Base-by-base conservation (phyloP, 2,888 invertebrate genomes). In the Plebejus melissa region DNA sequence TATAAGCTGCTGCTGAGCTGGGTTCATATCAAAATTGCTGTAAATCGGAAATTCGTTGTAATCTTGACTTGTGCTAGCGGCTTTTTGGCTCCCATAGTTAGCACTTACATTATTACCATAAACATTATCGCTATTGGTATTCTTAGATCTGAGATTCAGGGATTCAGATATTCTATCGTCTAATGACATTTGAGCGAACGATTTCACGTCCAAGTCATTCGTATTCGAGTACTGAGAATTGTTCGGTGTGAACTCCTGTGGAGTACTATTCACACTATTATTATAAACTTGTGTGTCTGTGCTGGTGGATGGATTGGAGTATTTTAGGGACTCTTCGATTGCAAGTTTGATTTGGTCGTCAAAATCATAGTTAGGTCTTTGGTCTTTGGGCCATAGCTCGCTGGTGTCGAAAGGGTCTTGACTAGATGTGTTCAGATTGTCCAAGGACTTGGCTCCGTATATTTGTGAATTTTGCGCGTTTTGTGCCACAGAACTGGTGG, bases 121-220 rank as follows among this genome's bases (percentile, higher is more conserved):
- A 50, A 88, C 78, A 58, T 86, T 87, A 74, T 92, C 91, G 74
- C 82, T 84, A 76, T 90, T 90, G 3, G 85, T 88, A 76, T 90
- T 90, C 77, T 90, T 92, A 69, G 87, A 86, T 84, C 90, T 88
- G 82, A 93, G 90, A 86, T 93, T 93, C 81, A 93, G 79, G 5
- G 93, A 93, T 84, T 91, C 91, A 0, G 93, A 93, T 79, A 93
- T 93, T 87, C 87, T 86, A 79, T 93, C 93, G 81, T 93, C 93
- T 77, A 93, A 83, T 74, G 93, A 93, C 89, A 93, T 88, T 75
- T 87, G 83, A 5, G 88, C 85, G 75, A 92, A 74, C 0, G 87
- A 81, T 11, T 82, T 81, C 1, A 83, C 78, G 2, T 87, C 77
- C 70, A 79, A 83, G 1, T 84, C 82, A 75, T 85, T 86, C n/a